Conservation (phyloP, 2,888 invertebrate species). For the Pocota personata region DNA sequence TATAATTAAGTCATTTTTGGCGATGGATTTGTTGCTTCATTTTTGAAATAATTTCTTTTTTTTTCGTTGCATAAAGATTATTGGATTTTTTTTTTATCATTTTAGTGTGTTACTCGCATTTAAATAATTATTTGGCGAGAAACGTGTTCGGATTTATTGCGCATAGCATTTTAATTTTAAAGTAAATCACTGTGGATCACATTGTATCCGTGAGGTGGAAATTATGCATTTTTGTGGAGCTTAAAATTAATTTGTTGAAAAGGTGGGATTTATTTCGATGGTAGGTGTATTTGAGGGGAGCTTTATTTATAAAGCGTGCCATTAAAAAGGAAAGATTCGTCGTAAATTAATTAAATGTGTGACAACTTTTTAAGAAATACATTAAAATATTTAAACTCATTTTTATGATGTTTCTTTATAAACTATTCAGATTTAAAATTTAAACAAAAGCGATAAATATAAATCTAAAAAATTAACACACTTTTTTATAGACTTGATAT, state of each 20-base stretch:
- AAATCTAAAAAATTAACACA: too few species aligned
- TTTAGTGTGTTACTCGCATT: background rate
- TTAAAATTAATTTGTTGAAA: background rate
- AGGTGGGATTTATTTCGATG: background rate
- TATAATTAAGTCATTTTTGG: conserved; percentile 61
- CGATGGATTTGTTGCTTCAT: conserved; percentile 45
- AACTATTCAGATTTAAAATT: too few species aligned
- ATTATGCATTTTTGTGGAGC: background rate
- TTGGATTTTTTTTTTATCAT: background rate
- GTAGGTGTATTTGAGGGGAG: too few species aligned
- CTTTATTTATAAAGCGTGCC: too few species aligned
- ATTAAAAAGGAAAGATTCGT: too few species aligned
- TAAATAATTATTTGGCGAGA: background rate
- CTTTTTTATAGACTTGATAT: too few species aligned
- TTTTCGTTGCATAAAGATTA: background rate
- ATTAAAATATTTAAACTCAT: too few species aligned
- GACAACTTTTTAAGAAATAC: too few species aligned
- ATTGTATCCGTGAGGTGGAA: background rate
- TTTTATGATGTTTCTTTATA: too few species aligned
- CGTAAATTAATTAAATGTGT: too few species aligned
- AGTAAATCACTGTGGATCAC: background rate
- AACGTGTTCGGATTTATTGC: background rate
- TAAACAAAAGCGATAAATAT: too few species aligned
- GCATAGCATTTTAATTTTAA: conserved; percentile 2
- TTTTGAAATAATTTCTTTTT: conserved; percentile 9